Evolutionary conservation across 2,113 vertebrate species (phyloP), one percentile per base, ranked within the genome.

Genomic region (Hydrochoerus hydrochaeris): DNA sequence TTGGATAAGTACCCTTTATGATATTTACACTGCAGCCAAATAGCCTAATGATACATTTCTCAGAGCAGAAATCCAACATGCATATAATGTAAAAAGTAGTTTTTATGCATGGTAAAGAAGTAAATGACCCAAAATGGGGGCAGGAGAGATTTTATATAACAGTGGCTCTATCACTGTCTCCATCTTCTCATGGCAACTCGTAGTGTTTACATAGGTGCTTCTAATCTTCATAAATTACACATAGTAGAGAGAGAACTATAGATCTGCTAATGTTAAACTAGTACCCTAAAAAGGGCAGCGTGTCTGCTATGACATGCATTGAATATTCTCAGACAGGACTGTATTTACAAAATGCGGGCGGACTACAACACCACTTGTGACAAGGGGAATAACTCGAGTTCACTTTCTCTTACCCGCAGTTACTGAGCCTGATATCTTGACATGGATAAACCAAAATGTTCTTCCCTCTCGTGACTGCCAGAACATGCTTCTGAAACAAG

Each of bases 381-480:
- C 58, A 28, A 58, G 19, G 20, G 88, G 2, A 41, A 8, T 41
- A 41, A 75, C 5, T 1, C 7, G 28, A 3, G 13, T 38, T 90
- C 93, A 12, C 49, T 28, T 94, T 93, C 60, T 95, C 10, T 67
- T 83, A 57, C 52, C 22, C 58, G 49, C 77, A 98, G 98, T 52
- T 12, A 94, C 44, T 73, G 93, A 97, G 1, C 95, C 97, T n/a
- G 96, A 98, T 22, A 54, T 62, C 52, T 77, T 98, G 75, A 88
- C 63, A 3, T 97, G 98, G 97, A 96, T 58, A 81, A 94, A 91
- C 46, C 91, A 97, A 24, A 2, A 96, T 24, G 8, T 30, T 41
- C 91, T 85, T 44, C 54, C 97, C 0, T 8, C 5, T 9, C 0
- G 0, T 0, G 35, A 93, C 2, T 97, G 97, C 54, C 49, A 52